Percentiles rank a stretch among this genome's conserved stretches.
phyloP scores from a whole-genome alignment of 92 coral and sea anemone species.

The Zoanthus sansibaricus region DNA sequence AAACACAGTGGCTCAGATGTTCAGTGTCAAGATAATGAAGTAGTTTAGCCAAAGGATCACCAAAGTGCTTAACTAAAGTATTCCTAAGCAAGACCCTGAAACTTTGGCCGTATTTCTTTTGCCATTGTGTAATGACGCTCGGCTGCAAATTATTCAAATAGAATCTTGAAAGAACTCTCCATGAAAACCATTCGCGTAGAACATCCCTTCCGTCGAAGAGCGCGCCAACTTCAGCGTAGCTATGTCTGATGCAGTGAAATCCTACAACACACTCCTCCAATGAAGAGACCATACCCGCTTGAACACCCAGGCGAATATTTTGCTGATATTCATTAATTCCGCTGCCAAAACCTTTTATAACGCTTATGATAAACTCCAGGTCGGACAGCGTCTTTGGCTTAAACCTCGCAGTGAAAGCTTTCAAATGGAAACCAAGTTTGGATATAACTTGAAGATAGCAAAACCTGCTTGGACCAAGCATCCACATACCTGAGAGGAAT shows the following conservation, averaged over 20 bases:
- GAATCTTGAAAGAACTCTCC: slow-evolving; percentile 16
- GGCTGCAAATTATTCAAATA: slow-evolving; percentile 12
- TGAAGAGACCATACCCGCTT: slow-evolving; percentile 87
- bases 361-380: slow-evolving; percentile 64
- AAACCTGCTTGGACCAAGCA: slow-evolving; percentile 92
- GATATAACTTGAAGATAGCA: slow-evolving; percentile 80
- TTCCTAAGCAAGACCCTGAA: slow-evolving; percentile 53
- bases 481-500: slow-evolving; percentile 80
- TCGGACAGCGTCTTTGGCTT: slow-evolving; percentile 64
- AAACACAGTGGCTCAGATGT: slow-evolving; percentile 83
- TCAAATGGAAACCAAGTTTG: slow-evolving; percentile 52
- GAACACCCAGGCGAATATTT: slow-evolving; percentile 80
- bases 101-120: slow-evolving; percentile 49
- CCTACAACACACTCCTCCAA: slow-evolving; percentile 89
- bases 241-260: slow-evolving; percentile 60
- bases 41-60: slow-evolving; percentile 68
- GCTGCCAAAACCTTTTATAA: slow-evolving; percentile 67
- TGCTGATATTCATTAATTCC: slow-evolving; percentile 67
- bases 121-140: slow-evolving; percentile 61
- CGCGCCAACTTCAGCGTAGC: slow-evolving; percentile 61
- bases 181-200: slow-evolving; percentile 49
- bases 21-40: slow-evolving; percentile 75
- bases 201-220: slow-evolving; percentile 43
- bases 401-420: slow-evolving; percentile 44
- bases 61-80: slow-evolving; percentile 61